phyloP scores from a whole-genome alignment of 2,113 vertebrate species.

The Petaurus breviceps region DNA sequence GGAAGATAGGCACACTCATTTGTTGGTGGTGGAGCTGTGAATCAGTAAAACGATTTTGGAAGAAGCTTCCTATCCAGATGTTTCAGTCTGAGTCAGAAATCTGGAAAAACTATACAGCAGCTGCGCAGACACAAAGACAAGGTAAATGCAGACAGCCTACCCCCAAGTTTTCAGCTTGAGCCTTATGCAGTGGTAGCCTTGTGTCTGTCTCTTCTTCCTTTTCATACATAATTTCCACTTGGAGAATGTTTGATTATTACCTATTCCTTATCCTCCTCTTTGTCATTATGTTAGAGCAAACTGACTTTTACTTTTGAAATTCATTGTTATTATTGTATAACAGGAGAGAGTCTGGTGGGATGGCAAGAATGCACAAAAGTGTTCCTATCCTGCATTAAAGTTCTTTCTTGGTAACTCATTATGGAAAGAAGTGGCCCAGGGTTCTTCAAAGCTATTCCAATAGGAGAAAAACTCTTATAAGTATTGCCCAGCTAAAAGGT shows the following conservation, averaged over 20 bases:
- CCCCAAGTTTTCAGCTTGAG: not conserved
- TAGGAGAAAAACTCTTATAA: not conserved
- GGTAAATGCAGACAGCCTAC: not conserved
- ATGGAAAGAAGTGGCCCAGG: not conserved
- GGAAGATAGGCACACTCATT: not conserved
- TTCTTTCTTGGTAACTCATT: not conserved
- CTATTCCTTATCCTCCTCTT: not conserved
- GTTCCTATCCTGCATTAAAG: not conserved
- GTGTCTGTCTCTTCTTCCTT: not conserved
- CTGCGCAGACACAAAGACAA: not conserved
- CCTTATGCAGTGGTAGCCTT: not conserved
- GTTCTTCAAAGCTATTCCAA: not conserved
- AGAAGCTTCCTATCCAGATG: not conserved
- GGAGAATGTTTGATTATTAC: constrained; percentile 18
- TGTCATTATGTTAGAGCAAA: constrained; percentile 30
- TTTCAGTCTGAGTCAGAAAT: not conserved
- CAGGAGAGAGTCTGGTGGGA: not conserved
- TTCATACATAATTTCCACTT: not conserved
- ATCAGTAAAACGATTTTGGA: not conserved
- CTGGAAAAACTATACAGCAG: not conserved
- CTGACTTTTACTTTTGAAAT: constrained; percentile 33
- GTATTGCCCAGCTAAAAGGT: not conserved
- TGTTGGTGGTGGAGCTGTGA: not conserved
- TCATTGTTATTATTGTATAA: not conserved
- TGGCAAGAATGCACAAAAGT: not conserved